These are phyloP conservation scores for Drosophila paucipuncta DNA, from an alignment of 2,888 invertebrate species.

Conservation along the genomic window DNA sequence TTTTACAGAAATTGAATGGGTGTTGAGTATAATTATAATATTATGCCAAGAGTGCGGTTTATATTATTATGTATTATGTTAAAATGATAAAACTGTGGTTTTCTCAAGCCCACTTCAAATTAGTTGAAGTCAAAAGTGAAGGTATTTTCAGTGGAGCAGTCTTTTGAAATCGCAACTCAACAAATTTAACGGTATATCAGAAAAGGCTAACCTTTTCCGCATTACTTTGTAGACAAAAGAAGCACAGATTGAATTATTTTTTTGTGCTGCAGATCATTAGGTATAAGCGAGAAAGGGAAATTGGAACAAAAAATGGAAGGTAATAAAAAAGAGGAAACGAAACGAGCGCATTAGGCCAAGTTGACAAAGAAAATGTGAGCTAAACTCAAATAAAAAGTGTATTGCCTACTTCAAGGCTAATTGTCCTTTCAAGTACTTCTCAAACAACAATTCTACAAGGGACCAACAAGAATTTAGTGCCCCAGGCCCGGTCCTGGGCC, in stretches of 20 bases:
- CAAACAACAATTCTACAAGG: conserved; percentile 34
- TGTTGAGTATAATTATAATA: not conserved
- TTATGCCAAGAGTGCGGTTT: not conserved
- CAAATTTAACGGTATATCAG: not conserved
- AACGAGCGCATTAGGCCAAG: conserved; percentile 17
- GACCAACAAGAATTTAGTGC: conserved; percentile 20
- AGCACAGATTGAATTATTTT: not conserved
- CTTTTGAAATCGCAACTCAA: not conserved
- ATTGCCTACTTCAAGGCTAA: conserved; percentile 39
- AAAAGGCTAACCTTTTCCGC: not conserved
- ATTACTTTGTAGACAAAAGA: not conserved
- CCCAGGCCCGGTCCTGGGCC: not conserved
- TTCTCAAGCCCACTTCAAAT: not conserved
- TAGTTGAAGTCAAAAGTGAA: not conserved
- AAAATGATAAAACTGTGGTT: not conserved
- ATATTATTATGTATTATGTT: not conserved
- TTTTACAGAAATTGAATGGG: no score
- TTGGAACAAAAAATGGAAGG: not conserved
- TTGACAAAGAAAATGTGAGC: conserved; percentile 21
- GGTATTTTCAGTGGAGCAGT: not conserved
- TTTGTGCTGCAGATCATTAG: conserved; percentile 1
- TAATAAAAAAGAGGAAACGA: not conserved
- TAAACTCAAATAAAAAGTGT: conserved; percentile 13
- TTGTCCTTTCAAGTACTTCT: conserved; percentile 56
- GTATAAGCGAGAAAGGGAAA: not conserved